Percentiles rank a stretch among this genome's conserved stretches.
These are phyloP conservation scores for Zophobas atratus DNA, from an alignment of 1,140 invertebrate species.

Conservation along the genomic window DNA sequence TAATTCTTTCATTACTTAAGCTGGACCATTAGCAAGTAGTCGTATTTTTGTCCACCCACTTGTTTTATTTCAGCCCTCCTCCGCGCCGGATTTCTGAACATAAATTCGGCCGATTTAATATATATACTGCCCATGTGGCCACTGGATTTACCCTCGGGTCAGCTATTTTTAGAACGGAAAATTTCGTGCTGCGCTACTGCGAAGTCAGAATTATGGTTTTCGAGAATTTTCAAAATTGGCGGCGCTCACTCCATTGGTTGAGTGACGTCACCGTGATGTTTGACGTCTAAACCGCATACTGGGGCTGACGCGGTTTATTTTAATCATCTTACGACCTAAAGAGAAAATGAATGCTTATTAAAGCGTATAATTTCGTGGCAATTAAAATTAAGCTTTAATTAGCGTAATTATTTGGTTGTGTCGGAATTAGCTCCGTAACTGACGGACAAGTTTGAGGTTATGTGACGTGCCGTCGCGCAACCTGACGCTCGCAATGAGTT, in stretches of 20 bases:
- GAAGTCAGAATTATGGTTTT: too few relatives aligned
- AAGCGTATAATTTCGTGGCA: conserved; percentile 3
- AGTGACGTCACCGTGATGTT: too few relatives aligned
- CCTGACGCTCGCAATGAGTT: too few relatives aligned
- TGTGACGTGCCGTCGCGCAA: background rate
- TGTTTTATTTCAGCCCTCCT: background rate
- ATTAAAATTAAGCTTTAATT: conserved; percentile 26
- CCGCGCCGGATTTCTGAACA: background rate
- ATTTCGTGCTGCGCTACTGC: too few relatives aligned
- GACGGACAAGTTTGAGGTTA: conserved; percentile 10
- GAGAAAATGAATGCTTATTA: conserved; percentile 15
- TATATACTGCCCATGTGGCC: too few relatives aligned
- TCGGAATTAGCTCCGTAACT: conserved; percentile 19
- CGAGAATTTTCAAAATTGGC: background rate
- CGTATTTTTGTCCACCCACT: conserved; percentile 6
- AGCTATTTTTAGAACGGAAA: too few relatives aligned
- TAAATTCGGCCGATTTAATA: background rate
- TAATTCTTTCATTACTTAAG: background rate
- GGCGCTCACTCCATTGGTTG: too few relatives aligned
- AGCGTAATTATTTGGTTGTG: conserved; percentile 11
- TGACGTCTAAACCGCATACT: too few relatives aligned
- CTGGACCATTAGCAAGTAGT: background rate
- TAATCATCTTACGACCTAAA: conserved; percentile 22
- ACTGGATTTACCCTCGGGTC: too few relatives aligned
- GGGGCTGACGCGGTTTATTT: conserved; percentile 15